These are phyloP conservation scores for Eilema depressum DNA, from an alignment of 2,888 invertebrate species.

Conservation along the genomic window DNA sequence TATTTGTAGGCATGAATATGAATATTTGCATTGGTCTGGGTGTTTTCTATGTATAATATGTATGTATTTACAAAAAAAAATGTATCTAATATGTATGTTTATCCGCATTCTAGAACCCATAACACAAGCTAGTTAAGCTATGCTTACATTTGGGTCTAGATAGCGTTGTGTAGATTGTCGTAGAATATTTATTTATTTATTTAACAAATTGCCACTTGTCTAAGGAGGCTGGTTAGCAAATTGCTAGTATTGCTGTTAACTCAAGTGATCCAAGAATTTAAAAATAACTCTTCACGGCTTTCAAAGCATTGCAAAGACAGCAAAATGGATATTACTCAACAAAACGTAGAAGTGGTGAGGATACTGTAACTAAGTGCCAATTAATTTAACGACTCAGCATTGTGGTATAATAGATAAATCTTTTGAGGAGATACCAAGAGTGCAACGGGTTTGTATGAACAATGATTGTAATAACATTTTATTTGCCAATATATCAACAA, in stretches of 20 bases:
- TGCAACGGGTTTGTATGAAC: not conserved
- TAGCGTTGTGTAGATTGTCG: too few species aligned
- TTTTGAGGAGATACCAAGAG: not conserved
- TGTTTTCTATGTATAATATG: too few species aligned
- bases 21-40: too few species aligned
- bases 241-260: too few species aligned
- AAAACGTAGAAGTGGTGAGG: not conserved
- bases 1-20: too few species aligned
- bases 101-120: too few species aligned
- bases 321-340: not conserved
- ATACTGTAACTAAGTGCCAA: conserved; percentile 6
- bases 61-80: too few species aligned
- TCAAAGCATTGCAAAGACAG: conserved; percentile 1
- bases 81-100: too few species aligned
- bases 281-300: not conserved
- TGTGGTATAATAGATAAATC: not conserved
- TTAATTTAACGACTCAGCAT: not conserved
- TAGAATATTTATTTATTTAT: too few species aligned
- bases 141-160: too few species aligned
- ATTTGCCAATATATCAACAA: not conserved
- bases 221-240: not conserved
- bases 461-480: not conserved
- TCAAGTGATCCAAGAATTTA: conserved; percentile 1
- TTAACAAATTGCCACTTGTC: too few species aligned
- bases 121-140: too few species aligned